A percentile compares a stretch with the other conserved stretches of the same genome.
Evolutionary conservation across 2,888 invertebrate species (phyloP).

Genomic region (Mongoloraphidia duomilia): DNA sequence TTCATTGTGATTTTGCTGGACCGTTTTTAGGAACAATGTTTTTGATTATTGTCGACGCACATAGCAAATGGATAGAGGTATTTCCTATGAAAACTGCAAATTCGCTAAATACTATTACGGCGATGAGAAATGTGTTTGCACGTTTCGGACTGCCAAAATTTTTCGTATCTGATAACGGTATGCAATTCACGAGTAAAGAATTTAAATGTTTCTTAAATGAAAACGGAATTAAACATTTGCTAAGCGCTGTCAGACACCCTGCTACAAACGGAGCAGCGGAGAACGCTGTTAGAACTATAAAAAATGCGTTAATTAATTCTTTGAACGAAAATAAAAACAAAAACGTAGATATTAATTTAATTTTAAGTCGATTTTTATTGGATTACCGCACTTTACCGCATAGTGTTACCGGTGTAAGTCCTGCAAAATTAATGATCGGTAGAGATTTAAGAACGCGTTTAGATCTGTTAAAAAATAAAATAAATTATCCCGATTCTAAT

Average conservation of each 20-base stretch:
- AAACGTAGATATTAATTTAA: conserved; percentile 1
- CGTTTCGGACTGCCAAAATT: background rate
- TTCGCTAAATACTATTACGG: background rate
- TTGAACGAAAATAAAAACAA: background rate
- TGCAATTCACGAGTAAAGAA: conserved; percentile 1
- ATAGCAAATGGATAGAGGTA: background rate
- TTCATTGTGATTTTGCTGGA: background rate
- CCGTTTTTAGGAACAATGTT: no score
- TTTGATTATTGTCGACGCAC: background rate
- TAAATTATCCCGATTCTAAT: no score
- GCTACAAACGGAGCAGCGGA: conserved; percentile 4
- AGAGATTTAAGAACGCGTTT: background rate
- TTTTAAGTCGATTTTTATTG: background rate
- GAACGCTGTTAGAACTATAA: background rate
- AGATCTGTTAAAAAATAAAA: background rate
- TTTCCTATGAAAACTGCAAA: background rate
- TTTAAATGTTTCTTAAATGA: conserved; percentile 1
- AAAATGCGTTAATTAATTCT: background rate
- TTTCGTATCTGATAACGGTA: conserved; percentile 2
- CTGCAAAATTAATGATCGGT: conserved; percentile 1
- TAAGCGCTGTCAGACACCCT: background rate
- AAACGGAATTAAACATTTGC: background rate
- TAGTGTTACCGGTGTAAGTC: background rate
- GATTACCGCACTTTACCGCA: background rate
- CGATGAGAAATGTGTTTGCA: background rate